Evolutionary conservation across 1,140 invertebrate genomes (phyloP).

Genomic region (Aplysia californica): DNA sequence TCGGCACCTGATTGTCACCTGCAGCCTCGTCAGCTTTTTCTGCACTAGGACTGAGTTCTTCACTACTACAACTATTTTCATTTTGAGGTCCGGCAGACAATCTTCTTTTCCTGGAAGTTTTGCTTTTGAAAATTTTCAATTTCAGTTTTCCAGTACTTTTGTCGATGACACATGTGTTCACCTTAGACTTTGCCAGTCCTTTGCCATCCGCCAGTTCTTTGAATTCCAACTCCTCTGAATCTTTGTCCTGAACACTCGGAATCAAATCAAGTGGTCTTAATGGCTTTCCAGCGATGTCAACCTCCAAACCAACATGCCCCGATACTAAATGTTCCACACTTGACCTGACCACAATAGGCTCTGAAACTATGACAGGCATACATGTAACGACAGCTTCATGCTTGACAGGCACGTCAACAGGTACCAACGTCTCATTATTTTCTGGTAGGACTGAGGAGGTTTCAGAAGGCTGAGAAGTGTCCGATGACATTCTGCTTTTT

Average conservation of each 20-base stretch:
- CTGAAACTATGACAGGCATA: not conserved
- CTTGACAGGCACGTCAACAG: not conserved
- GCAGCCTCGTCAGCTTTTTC: not conserved
- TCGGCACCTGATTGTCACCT: not conserved
- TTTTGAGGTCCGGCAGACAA: too few species aligned
- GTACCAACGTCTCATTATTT: not conserved
- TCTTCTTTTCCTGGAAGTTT: not conserved
- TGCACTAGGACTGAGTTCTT: not conserved
- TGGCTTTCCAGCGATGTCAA: conserved; percentile 11
- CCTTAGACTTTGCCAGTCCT: not conserved
- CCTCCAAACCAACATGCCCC: not conserved
- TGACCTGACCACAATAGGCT: not conserved
- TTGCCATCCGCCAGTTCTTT: not conserved
- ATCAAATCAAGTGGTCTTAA: not conserved
- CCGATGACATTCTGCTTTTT: too few species aligned
- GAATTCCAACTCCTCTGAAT: not conserved
- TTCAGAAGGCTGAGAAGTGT: not conserved
- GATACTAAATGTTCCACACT: conserved; percentile 12
- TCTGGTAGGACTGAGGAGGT: not conserved
- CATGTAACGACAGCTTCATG: not conserved
- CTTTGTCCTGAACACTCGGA: not conserved
- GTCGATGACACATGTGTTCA: not conserved
- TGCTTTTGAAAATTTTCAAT: conserved; percentile 2
- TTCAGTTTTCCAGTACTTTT: conserved; percentile 1
- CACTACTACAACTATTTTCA: too few species aligned